Evolutionary conservation across 2,888 invertebrate species (phyloP).

Genomic region (Colostygia pectinataria): DNA sequence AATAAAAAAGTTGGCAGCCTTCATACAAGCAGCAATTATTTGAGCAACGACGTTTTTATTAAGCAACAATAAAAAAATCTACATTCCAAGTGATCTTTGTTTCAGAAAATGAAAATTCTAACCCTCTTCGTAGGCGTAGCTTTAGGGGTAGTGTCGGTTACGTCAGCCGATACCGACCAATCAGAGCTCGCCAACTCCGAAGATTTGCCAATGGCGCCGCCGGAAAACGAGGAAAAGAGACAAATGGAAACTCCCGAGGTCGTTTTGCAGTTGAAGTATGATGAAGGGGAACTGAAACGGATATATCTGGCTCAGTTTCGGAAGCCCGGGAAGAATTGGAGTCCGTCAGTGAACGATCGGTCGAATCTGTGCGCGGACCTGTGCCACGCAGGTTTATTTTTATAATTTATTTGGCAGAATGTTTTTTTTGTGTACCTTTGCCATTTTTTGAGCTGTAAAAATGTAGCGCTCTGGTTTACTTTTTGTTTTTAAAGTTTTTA

Average conservation of each 20-base stretch:
- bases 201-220: conserved; percentile 49
- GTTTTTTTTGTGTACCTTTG: conserved; percentile 35
- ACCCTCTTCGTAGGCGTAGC: conserved; percentile 63
- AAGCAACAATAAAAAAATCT: not conserved
- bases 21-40: not conserved
- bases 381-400: conserved; percentile 72
- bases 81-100: conserved; percentile 20
- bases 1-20: too few species aligned
- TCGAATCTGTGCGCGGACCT: conserved; percentile 71
- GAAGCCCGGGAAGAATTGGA: conserved; percentile 49
- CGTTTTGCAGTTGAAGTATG: conserved; percentile 73
- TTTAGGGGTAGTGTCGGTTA: conserved; percentile 41
- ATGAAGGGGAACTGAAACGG: conserved; percentile 72
- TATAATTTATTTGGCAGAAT: conserved; percentile 39
- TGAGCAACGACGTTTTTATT: not conserved
- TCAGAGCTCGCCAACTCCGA: conserved; percentile 43
- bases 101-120: conserved; percentile 49
- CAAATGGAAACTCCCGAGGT: conserved; percentile 65
- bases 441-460: conserved; percentile 28
- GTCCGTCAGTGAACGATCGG: conserved; percentile 63
- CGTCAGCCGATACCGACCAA: conserved; percentile 47
- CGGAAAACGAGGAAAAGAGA: conserved; percentile 48
- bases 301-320: conserved; percentile 76
- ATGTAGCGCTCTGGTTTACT: conserved; percentile 33
- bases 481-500: conserved; percentile 22